phyloP scores from a whole-genome alignment of 37 sponge, comb jelly and placozoan genomes.

The Eunapius fragilis region DNA sequence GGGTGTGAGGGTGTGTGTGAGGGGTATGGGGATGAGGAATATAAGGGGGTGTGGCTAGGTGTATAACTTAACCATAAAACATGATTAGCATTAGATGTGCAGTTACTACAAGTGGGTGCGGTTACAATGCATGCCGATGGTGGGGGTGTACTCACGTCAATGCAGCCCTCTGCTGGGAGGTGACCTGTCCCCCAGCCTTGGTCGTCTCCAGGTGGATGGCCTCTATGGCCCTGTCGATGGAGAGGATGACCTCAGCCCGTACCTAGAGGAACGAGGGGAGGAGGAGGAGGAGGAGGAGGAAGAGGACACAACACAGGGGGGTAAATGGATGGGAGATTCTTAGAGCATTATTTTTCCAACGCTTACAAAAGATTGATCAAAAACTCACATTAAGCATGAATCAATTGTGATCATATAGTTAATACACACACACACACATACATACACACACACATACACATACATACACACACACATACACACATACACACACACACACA shows the following conservation, averaged over 20 bases:
- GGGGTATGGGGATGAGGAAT: not conserved
- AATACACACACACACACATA: conserved; percentile 12
- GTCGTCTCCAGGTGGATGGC: conserved; percentile 70
- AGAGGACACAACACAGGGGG: not conserved
- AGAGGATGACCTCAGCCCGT: conserved; percentile 53
- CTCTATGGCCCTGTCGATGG: conserved; percentile 74
- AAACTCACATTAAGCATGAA: too few species aligned
- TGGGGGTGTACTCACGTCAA: conserved; percentile 65
- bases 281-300: not conserved
- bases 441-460: conserved; percentile 47
- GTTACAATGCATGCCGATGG: too few species aligned
- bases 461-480: conserved; percentile 29
- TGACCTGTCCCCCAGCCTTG: conserved; percentile 38
- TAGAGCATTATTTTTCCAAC: too few species aligned
- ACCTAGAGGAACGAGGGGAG: conserved; percentile 21
- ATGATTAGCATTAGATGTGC: too few species aligned
- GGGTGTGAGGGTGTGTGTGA: not conserved
- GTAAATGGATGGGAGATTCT: too few species aligned
- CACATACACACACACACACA: conserved; percentile 54
- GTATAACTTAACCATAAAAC: too few species aligned
- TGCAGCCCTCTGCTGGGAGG: conserved; percentile 45
- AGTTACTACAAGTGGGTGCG: too few species aligned
- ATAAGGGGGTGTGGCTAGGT: too few species aligned
- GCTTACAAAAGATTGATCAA: not conserved
- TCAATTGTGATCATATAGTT: too few species aligned